Evolutionary conservation across 2,888 invertebrate species (phyloP), one percentile per base, ranked within the genome.

Genomic region (Lithophane ornitopus): DNA sequence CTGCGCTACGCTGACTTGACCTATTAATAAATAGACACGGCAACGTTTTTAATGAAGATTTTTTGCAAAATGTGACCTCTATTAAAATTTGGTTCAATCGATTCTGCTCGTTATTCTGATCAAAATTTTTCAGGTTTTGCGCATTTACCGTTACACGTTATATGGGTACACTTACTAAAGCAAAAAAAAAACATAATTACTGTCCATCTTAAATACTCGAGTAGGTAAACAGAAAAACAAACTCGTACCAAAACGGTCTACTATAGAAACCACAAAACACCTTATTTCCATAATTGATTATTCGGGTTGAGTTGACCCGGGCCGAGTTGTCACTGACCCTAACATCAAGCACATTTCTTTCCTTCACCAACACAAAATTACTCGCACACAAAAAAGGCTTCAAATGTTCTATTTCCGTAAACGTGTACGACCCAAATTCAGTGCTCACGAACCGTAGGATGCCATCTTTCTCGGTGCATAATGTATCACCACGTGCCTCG

Each of bases 401-500:
- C 80, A 85, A 83, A 87, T 76, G 80, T 69, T 74, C 74, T 82
- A 80, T 86, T 81, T 86, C 67, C 76, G 80, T 78, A 74, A 68
- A 78, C 77, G 76, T 84, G 71, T 73, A 66, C 81, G 86, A 87
- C 87, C 87, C 79, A 80, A 81, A 85, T 87, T 77, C 86, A 78
- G 84, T 80, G 81, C 66, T 72, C 78, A 86, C 85, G 80, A 80
- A 85, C 84, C 86, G 81, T 84, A 65, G 80, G 75, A 85, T 86
- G 71, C 83, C 83, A 84, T 87, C 85, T 87, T 87, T 75, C 85
- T 85, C 87, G 85, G 88, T 90, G 91, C 91, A 91, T 92, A 90
- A 91, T 91, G 88, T 92, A 91, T 90, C 81, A 79, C 81, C 82
- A 74, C 82, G 87, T 85, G 84, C 81, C 87, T 91, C 92, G 91